Evolutionary conservation across 2,797 vertebrate species (phyloP).

Genomic region (Poliocrania exsul): DNA sequence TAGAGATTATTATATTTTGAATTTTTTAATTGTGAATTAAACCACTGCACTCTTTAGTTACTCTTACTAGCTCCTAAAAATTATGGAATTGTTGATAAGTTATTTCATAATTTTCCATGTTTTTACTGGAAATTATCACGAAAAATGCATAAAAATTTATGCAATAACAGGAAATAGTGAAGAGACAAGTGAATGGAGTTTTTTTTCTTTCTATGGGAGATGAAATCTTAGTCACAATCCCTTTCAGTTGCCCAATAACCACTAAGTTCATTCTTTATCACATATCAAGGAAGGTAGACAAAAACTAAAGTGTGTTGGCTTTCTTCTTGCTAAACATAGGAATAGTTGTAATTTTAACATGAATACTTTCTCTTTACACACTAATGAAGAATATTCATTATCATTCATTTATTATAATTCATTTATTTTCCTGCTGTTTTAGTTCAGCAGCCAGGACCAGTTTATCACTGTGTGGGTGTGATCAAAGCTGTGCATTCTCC

Average conservation of each 20-base stretch:
- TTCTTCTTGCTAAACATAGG: background rate
- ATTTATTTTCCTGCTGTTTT: too few species aligned
- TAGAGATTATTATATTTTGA: background rate
- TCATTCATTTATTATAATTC: background rate
- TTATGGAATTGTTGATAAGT: background rate
- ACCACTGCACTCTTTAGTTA: background rate
- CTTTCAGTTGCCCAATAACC: background rate
- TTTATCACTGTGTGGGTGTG: too few species aligned
- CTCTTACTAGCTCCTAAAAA: background rate
- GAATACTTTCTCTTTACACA: background rate
- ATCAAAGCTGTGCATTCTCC: too few species aligned
- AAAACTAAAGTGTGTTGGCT: rapidly evolving
- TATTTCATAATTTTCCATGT: background rate
- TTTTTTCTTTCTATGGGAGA: background rate
- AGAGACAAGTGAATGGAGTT: background rate
- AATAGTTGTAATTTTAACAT: background rate
- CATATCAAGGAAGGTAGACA: background rate
- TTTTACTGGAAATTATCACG: background rate
- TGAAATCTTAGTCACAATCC: background rate
- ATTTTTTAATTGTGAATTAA: background rate
- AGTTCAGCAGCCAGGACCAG: too few species aligned
- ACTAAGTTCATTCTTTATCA: background rate
- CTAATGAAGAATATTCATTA: background rate
- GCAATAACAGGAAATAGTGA: background rate
- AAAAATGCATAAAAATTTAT: background rate